A percentile compares a stretch with the other conserved stretches of the same genome.
Conservation (phyloP, 2,797 vertebrate species). For the Lophius americanus region DNA sequence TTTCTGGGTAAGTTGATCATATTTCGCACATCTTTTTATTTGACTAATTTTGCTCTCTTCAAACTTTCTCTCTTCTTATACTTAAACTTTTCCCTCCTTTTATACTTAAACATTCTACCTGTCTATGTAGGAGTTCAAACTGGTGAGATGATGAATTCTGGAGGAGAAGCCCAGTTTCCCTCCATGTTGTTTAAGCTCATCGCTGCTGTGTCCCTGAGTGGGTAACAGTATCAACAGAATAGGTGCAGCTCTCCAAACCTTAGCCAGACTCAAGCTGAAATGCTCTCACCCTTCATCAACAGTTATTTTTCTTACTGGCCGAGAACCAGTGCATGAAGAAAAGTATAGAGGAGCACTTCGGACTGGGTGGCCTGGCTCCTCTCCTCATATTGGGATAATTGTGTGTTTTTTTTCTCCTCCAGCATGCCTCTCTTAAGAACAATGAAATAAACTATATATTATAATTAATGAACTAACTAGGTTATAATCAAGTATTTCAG, state of each 20-base stretch:
- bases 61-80: not conserved
- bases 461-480: not conserved
- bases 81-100: not conserved
- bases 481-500: not conserved
- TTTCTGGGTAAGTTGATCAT: conserved; percentile 91
- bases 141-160: not conserved
- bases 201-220: conserved; percentile 16
- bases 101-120: not conserved
- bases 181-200: conserved; percentile 25
- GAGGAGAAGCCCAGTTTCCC: conserved; percentile 25
- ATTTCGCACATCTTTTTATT: conserved; percentile 19
- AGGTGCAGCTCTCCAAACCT: conserved; percentile 20
- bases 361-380: conserved; percentile 17
- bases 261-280: conserved; percentile 20
- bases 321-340: conserved; percentile 24
- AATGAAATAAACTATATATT: not conserved
- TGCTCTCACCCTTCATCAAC: conserved; percentile 17
- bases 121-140: not conserved
- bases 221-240: conserved; percentile 20
- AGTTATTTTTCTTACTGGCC: conserved; percentile 36
- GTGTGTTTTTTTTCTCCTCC: not conserved
- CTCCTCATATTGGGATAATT: not conserved
- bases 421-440: not conserved
- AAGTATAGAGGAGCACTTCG: conserved; percentile 1
- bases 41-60: not conserved